Conservation (phyloP, 2,113 vertebrate species). For the Rhagologus leucostigma region DNA sequence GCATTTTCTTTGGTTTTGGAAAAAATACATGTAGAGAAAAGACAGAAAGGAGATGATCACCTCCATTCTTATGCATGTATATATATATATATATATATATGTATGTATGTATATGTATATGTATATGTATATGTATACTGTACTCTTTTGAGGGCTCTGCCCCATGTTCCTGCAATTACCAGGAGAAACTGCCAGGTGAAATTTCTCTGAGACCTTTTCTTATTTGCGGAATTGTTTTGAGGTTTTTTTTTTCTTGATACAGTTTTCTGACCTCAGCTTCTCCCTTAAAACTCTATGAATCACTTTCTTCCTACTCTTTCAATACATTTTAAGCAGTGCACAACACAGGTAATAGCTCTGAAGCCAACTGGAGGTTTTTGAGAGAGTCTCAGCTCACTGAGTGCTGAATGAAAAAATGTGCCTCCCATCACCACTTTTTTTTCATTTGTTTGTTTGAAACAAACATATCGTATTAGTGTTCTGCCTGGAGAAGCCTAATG, state of each 20-base stretch:
- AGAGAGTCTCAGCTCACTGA: conserved; percentile 38
- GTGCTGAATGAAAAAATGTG: neutral
- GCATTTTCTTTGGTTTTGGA: neutral
- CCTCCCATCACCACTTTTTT: neutral
- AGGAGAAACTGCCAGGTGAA: neutral
- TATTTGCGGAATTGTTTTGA: neutral
- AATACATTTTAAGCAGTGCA: neutral
- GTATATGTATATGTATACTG: neutral
- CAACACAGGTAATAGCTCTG: neutral
- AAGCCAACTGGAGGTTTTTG: conserved; percentile 19
- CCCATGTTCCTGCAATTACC: neutral
- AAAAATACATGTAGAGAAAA: neutral
- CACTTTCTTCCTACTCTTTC: neutral
- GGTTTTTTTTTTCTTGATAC: neutral
- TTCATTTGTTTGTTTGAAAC: conserved; percentile 23
- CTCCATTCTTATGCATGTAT: neutral
- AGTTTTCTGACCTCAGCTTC: neutral
- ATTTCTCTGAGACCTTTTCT: neutral
- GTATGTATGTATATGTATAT: neutral
- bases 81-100: neutral
- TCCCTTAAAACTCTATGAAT: neutral
- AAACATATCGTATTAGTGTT: conserved; percentile 56
- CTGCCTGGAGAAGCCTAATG: conserved; percentile 67
- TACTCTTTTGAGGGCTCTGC: neutral
- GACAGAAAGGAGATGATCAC: neutral